A percentile compares a stretch with the other conserved stretches of the same genome.
Evolutionary conservation across 2,888 invertebrate genomes (phyloP).

Genomic region (Caenorhabditis sulstoni): DNA sequence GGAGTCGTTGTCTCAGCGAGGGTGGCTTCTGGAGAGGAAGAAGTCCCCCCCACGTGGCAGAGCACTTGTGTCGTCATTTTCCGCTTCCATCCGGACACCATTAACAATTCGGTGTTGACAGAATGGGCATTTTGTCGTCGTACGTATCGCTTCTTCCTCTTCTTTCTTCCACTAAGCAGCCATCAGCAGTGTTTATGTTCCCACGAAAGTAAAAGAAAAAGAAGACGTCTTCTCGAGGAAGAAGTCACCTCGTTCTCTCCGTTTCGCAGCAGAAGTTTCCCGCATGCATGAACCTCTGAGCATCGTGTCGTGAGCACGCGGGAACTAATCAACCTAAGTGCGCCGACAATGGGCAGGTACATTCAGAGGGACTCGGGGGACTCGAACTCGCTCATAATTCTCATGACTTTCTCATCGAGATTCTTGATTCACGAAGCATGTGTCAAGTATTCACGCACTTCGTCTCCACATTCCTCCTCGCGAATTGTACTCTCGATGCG

Average conservation of each 20-base stretch:
- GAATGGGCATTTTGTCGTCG: conserved; percentile 36
- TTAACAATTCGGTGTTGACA: conserved; percentile 52
- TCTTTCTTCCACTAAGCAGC: conserved; percentile 1
- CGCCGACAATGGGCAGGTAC: neutral
- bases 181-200: conserved; percentile 47
- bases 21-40: conserved; percentile 20
- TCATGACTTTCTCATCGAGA: neutral
- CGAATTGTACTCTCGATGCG: no score
- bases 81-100: neutral
- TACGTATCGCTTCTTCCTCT: neutral
- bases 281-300: conserved; percentile 48
- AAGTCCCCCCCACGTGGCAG: conserved; percentile 23
- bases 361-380: neutral
- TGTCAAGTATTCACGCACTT: no score
- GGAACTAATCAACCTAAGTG: conserved; percentile 27
- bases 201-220: conserved; percentile 22
- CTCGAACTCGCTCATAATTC: neutral
- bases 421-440: no score
- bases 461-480: no score
- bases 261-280: conserved; percentile 23
- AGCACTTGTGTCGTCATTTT: conserved; percentile 12
- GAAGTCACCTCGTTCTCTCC: conserved; percentile 36
- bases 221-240: conserved; percentile 3
- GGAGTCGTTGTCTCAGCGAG: conserved; percentile 54
- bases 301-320: conserved; percentile 6